Evolutionary conservation across 1,140 invertebrate species (phyloP), one percentile per base, ranked within the genome.

Genomic region (Eumaeus atala): DNA sequence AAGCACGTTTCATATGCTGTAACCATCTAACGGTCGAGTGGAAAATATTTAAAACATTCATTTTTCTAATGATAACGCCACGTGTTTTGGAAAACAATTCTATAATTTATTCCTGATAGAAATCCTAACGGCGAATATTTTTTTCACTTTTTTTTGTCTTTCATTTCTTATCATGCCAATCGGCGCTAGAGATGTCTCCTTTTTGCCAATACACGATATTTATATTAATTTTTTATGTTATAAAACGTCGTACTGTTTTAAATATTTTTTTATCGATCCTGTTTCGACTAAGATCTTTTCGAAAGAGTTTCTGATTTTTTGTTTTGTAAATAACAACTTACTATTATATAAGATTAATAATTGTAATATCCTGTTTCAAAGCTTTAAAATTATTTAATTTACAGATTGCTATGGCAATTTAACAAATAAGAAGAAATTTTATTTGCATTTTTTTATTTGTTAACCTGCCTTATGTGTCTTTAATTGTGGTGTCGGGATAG

Each of bases 1-100:
- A 79, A 72, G 79, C 75, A 82, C 80, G 68, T 69, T 72, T 72
- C 74, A 72, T 76, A 65, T 72, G 76, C 58, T 79, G 68, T 79
- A 72, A 69, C 64, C 62, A 28, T 52, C 37, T n/a, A n/a, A n/a
- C 21, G 21, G 21, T 28, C 21, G 21, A 28, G 21, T 28, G 21
- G 21, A 28, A 28, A 28, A 28, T 28, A 28, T 28, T 28, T 28
- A 28, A 28, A 28, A 28, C 21, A 28, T 28, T 28, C 21, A 28
- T 28, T 28, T n/a, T 3, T 28, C 21, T 3, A 28, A 28, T 28
- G 21, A 28, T 6, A 28, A 28, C n/a, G n/a, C 21, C 21, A 28
- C 21, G 21, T 28, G 21, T 28, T 28, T 28, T 28, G 6, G 21
- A 28, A 28, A 28, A 28, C 6, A 3, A 6, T 28, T 28, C 21